These are phyloP conservation scores for Staurois parvus DNA, from an alignment of 2,797 vertebrate species.

Conservation along the genomic window DNA sequence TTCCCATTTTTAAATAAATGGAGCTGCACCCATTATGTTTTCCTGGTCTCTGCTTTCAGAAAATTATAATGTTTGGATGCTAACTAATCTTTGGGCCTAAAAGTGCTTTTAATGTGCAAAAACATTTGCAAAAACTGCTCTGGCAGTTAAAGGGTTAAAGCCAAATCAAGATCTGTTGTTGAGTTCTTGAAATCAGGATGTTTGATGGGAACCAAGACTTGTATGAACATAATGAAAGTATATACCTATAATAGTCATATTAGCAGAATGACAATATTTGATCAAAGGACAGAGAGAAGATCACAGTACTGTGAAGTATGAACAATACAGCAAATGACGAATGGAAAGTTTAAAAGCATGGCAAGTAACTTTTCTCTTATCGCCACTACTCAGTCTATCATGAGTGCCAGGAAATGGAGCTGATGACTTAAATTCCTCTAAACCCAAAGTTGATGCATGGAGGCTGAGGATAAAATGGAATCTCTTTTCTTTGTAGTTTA, in stretches of 20 bases:
- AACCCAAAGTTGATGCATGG: conserved; percentile 8
- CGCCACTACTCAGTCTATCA: conserved; percentile 23
- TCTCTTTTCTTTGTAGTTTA: conserved; percentile 38
- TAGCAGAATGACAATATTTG: neutral
- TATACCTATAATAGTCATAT: neutral
- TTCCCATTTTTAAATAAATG: no score
- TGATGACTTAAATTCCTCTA: conserved; percentile 17
- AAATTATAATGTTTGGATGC: no score
- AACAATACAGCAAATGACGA: conserved; percentile 9
- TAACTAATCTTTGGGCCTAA: no score
- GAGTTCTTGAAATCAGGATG: neutral
- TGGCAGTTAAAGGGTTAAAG: no score
- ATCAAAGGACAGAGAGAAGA: neutral
- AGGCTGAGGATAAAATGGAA: conserved; percentile 18
- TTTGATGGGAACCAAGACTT: neutral
- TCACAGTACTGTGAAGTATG: neutral
- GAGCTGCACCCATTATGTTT: no score
- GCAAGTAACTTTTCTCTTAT: conserved; percentile 21
- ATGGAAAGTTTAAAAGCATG: conserved; percentile 19
- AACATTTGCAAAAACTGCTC: no score
- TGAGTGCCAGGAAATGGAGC: conserved; percentile 26
- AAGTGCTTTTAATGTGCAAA: no score
- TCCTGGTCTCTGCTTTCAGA: no score
- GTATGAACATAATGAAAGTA: neutral
- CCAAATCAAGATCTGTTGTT: neutral